phyloP scores from a whole-genome alignment of 2,888 invertebrate species.

The Isotomurus palustris region DNA sequence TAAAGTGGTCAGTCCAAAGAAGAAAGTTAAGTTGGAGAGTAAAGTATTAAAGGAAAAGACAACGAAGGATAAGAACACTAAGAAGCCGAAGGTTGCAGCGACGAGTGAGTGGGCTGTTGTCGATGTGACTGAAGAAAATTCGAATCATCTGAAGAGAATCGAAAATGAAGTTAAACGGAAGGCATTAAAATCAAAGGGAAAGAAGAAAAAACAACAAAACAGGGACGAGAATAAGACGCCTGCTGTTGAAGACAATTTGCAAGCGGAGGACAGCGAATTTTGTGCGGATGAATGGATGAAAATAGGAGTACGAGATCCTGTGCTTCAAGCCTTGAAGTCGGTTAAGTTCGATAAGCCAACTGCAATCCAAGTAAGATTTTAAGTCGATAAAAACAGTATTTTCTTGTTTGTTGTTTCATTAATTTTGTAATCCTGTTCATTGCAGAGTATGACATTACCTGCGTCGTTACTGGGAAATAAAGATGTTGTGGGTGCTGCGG shows the following conservation, averaged over 20 bases:
- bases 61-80: neutral
- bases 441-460: constrained; percentile 63
- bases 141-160: constrained; percentile 15
- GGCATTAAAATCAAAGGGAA: neutral
- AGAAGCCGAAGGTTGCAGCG: neutral
- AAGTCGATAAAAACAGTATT: neutral
- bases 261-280: neutral
- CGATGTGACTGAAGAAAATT: constrained; percentile 4
- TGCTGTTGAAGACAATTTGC: constrained; percentile 18
- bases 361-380: constrained; percentile 66
- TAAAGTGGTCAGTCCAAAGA: constrained; percentile 1
- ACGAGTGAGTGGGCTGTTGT: constrained; percentile 12
- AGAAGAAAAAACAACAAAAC: constrained; percentile 20
- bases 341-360: constrained; percentile 78
- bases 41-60: constrained; percentile 25
- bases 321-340: constrained; percentile 70
- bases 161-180: constrained; percentile 13
- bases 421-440: neutral
- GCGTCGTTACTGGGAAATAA: constrained; percentile 78
- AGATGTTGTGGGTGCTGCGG: constrained; percentile 96
- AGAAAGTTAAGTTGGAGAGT: constrained; percentile 1
- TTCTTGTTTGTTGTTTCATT: constrained; percentile 3
- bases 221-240: constrained; percentile 13
- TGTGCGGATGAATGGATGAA: constrained; percentile 50
- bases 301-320: constrained; percentile 59